Evolutionary conservation across 2,113 vertebrate species (phyloP), one percentile per base, ranked within the genome.

Genomic region (Oreotrochilus melanogaster): DNA sequence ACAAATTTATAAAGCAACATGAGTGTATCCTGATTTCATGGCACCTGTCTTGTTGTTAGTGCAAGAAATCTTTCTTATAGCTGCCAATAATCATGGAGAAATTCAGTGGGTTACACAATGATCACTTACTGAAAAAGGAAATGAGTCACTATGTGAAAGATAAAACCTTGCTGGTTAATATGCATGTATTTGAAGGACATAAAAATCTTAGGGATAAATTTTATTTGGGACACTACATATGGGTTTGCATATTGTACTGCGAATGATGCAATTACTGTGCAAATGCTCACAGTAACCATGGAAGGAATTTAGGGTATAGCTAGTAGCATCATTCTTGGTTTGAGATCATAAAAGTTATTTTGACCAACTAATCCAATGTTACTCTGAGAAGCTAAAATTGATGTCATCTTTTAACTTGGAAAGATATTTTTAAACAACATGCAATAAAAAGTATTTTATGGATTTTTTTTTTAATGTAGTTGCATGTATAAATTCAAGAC

Each of bases 201-300:
- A 65, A 66, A 64, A 79, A 11, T 80, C 54, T 60, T 53, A 45
- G 28, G 60, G 91, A 80, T 78, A 0, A 56, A 83, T 92, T 89
- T 89, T 69, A 75, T 94, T 92, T 70, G 60, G 66, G 73, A 10
- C 48, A 78, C 31, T 87, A 73, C 58, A 54, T 90, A 54, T 53
- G 79, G 78, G 57, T 37, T 91, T 78, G 47, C 51, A 83, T 54
- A 70, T 58, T 83, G 31, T 74, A 74, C 24, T 76, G 65, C 42
- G 87, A 96, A 92, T 58, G 73, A 92, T 58, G 73, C 27, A 94
- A 88, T 82, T 93, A 80, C 62, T 88, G 62, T 79, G 67, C 71
- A 92, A 89, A 79, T 92, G 18, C 37, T 62, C 31, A 23, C 11
- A 47, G 39, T 50, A 91, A 78, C 43, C 6, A 5, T 57, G 54